phyloP scores from a whole-genome alignment of 2,113 vertebrate genomes.

The Zapus hudsonius region DNA sequence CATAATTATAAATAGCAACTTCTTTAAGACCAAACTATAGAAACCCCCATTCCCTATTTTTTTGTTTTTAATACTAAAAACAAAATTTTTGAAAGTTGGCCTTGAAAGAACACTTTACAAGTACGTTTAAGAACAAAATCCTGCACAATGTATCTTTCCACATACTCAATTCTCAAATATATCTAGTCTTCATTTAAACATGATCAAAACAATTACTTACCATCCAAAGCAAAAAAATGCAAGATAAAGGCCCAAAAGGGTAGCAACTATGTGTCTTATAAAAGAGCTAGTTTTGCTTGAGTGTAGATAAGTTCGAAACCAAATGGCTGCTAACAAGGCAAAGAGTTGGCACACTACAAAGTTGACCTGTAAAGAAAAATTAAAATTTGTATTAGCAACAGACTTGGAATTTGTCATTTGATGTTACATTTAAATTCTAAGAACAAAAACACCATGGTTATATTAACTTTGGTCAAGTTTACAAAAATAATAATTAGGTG shows the following conservation, averaged over 20 bases:
- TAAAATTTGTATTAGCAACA: conserved; percentile 61
- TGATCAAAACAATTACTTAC: conserved; percentile 87
- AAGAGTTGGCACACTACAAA: conserved; percentile 98
- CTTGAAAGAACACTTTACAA: background rate
- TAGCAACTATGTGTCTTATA: conserved; percentile 96
- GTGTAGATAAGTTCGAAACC: conserved; percentile 97
- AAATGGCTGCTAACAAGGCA: conserved; percentile 95
- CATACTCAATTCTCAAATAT: conserved; percentile 11
- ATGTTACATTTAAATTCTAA: background rate
- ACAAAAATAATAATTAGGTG: background rate
- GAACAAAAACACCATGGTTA: background rate
- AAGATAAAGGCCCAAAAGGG: conserved; percentile 97
- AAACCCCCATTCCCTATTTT: no score
- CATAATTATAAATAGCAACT: background rate
- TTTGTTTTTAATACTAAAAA: background rate
- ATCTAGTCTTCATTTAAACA: conserved; percentile 19
- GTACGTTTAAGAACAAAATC: conserved; percentile 19
- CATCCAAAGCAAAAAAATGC: conserved; percentile 99
- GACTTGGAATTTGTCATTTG: background rate
- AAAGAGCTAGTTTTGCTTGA: conserved; percentile 97
- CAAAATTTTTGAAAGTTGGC: background rate
- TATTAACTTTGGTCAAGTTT: background rate
- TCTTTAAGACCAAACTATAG: background rate
- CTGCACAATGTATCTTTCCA: background rate
- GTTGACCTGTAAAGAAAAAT: conserved; percentile 91